Evolutionary conservation across 2,797 vertebrate genomes (phyloP).

Genomic region (Rhynchotus rufescens): DNA sequence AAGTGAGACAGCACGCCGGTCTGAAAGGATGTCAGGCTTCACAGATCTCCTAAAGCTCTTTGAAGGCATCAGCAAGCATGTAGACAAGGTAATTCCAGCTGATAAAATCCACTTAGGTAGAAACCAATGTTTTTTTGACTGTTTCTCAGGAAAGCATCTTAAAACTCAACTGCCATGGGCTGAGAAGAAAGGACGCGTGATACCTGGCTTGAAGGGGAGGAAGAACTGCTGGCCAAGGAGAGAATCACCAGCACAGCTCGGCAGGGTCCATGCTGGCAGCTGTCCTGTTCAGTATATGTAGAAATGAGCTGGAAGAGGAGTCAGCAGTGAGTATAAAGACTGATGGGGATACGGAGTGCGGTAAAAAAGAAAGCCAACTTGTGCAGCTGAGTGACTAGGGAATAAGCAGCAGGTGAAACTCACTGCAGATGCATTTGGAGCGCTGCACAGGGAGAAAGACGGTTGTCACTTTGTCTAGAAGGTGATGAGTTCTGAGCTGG

Average conservation of each 20-base stretch:
- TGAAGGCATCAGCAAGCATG: neutral
- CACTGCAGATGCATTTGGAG: neutral
- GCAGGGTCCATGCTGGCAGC: neutral
- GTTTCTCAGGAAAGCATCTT: neutral
- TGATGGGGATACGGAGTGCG: neutral
- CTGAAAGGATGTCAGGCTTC: neutral
- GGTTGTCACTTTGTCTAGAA: neutral
- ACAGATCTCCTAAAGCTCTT: neutral
- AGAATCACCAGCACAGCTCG: neutral
- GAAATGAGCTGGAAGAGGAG: neutral
- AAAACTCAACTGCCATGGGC: neutral
- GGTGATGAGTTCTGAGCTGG: neutral
- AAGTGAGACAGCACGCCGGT: neutral
- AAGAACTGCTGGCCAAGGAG: neutral
- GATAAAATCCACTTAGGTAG: constrained; percentile 20
- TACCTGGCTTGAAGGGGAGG: neutral
- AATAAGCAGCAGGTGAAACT: neutral
- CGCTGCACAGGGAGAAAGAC: neutral
- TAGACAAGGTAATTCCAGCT: constrained; percentile 10
- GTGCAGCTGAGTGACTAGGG: fast-evolving
- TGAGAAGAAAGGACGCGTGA: neutral
- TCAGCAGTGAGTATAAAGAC: neutral
- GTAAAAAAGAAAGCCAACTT: neutral
- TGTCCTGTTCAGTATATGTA: fast-evolving
- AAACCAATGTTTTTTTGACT: neutral